A percentile compares a stretch with the other conserved stretches of the same genome.
These are phyloP conservation scores for Mormoops blainvillei DNA, from an alignment of 2,113 vertebrate genomes.

Conservation along the genomic window DNA sequence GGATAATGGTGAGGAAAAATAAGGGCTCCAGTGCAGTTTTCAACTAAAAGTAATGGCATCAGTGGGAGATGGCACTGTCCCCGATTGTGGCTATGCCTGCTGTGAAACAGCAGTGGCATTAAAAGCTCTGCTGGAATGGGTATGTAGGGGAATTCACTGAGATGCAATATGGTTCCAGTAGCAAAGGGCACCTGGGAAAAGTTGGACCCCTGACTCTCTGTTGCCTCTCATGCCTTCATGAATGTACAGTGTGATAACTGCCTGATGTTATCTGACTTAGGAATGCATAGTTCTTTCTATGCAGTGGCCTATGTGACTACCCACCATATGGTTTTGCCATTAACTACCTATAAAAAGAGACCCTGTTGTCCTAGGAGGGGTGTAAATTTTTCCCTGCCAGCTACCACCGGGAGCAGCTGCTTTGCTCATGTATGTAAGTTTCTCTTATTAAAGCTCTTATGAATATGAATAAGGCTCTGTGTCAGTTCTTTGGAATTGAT, in stretches of 20 bases:
- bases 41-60: neutral
- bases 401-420: neutral
- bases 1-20: neutral
- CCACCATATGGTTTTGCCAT: neutral
- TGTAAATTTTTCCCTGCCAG: neutral
- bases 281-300: neutral
- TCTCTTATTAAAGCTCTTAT: neutral
- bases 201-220: too few species aligned
- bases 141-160: too few species aligned
- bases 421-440: neutral
- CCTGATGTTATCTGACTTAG: neutral
- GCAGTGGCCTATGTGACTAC: neutral
- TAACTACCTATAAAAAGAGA: neutral
- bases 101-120: neutral
- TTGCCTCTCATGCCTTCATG: neutral
- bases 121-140: neutral
- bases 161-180: too few species aligned
- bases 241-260: neutral
- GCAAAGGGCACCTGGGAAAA: too few species aligned
- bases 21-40: neutral
- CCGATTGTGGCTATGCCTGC: neutral
- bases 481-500: neutral
- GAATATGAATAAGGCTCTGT: neutral
- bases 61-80: neutral
- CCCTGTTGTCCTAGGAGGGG: neutral